A percentile compares a stretch with the other conserved stretches of the same genome.
phyloP scores from a whole-genome alignment of 2,888 invertebrate species.

The Hydrotaea diabolus region DNA sequence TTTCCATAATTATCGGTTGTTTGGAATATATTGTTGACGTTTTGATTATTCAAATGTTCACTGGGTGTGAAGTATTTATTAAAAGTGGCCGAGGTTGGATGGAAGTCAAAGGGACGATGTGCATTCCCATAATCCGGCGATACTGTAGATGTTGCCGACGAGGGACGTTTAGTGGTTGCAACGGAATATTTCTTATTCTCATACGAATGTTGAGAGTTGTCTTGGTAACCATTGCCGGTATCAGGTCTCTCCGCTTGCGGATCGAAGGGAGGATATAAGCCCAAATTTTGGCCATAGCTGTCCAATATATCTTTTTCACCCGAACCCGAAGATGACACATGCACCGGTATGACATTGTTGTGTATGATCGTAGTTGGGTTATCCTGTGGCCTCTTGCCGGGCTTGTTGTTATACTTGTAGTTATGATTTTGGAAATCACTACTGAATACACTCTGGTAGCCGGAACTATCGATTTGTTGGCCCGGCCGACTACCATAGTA shows the following conservation, averaged over 20 bases:
- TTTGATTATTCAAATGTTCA: slow-evolving; percentile 77
- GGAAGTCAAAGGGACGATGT: slow-evolving; percentile 69
- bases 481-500: slow-evolving; percentile 53
- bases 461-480: not conserved
- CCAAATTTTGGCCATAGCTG: slow-evolving; percentile 77
- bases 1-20: slow-evolving; percentile 70
- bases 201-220: slow-evolving; percentile 55
- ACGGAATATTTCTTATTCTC: slow-evolving; percentile 65
- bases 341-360: slow-evolving; percentile 78
- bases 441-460: slow-evolving; percentile 4
- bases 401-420: slow-evolving; percentile 62
- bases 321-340: slow-evolving; percentile 72
- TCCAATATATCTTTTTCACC: slow-evolving; percentile 76
- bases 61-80: slow-evolving; percentile 77
- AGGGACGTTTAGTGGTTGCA: slow-evolving; percentile 72
- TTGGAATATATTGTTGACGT: slow-evolving; percentile 77
- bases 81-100: slow-evolving; percentile 72
- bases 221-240: slow-evolving; percentile 34
- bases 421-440: slow-evolving; percentile 60
- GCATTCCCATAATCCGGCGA: slow-evolving; percentile 34
- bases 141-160: slow-evolving; percentile 61
- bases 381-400: slow-evolving; percentile 54
- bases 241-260: slow-evolving; percentile 49
- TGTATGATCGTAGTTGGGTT: slow-evolving; percentile 77
- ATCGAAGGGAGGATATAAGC: slow-evolving; percentile 72